Base-by-base conservation (phyloP, 1,140 invertebrate genomes). In the Drosophila virilis region DNA sequence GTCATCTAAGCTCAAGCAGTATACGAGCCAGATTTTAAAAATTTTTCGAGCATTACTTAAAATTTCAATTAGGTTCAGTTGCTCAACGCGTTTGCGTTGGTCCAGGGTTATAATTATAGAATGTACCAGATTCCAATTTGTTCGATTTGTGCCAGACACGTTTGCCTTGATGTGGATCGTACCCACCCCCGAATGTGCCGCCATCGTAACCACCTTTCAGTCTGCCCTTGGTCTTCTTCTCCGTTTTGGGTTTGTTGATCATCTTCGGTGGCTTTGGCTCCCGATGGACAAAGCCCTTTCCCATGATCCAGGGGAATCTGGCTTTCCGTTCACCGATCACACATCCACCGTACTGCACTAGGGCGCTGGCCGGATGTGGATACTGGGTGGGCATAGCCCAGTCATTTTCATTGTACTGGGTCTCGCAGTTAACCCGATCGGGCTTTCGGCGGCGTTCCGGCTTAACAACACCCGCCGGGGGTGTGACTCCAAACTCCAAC, bases 401-500 rank as follows among this genome's bases (percentile, higher is more conserved):
- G 62, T 92, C 91, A 6, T 74, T 58, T 0, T 79, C 78, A 13
- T 59, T n/a, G 46, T 92, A 92, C 50, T 92, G 91, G 0, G 91
- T 92, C 10, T 78, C 76, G 12, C 15, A 43, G 35, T 88, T 48
- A 0, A 76, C 50, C 7, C 59, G 10, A 71, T 92, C 74, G 0
- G 74, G 69, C 4, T 48, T 51, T 1, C 46, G 33, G 1, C 37
- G 3, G 0, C 77, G 71, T 2, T 91, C 76, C 0, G 85, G 83
- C 22, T 92, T 92, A 0, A 92, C 70, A 0, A 92, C 45, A 1
- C 90, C 91, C 2, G 84, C 91, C 1, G 91, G 91, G 5, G 91
- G 91, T 1, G 91, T 92, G 0, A 92, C 91, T 9, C 91, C 90
- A 37, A 92, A 91, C 12, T 92, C 89, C 37, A 90, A 79, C 59